These are phyloP conservation scores for Gnatocerus cornutus DNA, from an alignment of 2,888 invertebrate genomes.

Conservation along the genomic window DNA sequence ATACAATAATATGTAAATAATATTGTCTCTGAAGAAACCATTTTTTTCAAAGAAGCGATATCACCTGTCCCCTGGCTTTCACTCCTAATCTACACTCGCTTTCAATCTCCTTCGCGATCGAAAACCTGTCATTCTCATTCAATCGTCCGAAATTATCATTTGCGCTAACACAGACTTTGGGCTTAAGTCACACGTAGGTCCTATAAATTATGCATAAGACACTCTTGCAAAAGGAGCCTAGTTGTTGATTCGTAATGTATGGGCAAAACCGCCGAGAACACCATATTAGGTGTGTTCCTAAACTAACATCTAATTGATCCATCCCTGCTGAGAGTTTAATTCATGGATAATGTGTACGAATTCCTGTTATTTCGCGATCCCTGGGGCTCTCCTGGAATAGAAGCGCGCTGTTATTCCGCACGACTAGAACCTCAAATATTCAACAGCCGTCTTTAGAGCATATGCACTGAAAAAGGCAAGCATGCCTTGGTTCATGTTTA, in stretches of 20 bases:
- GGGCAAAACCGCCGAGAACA: conserved; percentile 7
- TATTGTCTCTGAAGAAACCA: too few species aligned
- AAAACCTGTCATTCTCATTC: neutral
- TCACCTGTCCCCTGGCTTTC: too few species aligned
- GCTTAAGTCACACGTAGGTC: neutral
- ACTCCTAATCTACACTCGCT: too few species aligned
- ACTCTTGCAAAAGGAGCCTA: neutral
- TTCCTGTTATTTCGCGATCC: conserved; percentile 27
- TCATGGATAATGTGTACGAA: conserved; percentile 32
- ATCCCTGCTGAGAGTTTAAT: conserved; percentile 36
- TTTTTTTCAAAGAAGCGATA: too few species aligned
- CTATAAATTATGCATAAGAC: conserved; percentile 11
- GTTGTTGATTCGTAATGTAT: conserved; percentile 12
- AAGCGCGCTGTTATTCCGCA: conserved; percentile 30
- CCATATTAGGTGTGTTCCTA: conserved; percentile 22
- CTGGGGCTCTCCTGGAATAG: conserved; percentile 11
- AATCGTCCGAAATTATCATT: neutral
- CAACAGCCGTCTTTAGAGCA: conserved; percentile 43
- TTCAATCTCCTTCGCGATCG: neutral
- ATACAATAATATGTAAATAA: too few species aligned
- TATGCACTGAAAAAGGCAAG: conserved; percentile 42
- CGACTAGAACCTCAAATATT: conserved; percentile 45
- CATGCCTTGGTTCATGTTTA: conserved; percentile 36
- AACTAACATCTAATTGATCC: conserved; percentile 37
- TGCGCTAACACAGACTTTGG: neutral